Percentiles rank a stretch among this genome's conserved stretches.
Conservation (phyloP, 2,888 invertebrate species). For the Ophion obscuratus region DNA sequence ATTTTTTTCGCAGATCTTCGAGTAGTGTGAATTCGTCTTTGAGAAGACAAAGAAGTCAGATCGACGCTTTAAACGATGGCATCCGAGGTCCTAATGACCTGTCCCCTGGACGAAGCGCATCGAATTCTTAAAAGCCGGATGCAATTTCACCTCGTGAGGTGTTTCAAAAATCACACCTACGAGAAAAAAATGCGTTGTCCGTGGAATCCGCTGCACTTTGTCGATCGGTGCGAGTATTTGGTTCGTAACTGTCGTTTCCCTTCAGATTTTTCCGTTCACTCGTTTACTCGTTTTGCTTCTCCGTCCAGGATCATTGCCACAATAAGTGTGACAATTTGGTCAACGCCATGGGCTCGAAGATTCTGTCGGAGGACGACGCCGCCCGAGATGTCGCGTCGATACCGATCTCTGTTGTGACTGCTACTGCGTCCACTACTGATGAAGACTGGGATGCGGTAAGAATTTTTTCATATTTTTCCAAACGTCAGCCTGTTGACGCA, state of each 20-base stretch:
- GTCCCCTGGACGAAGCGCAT: slow-evolving; percentile 74
- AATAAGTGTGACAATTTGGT: slow-evolving; percentile 47
- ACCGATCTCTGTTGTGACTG: slow-evolving; percentile 4
- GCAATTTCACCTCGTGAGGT: slow-evolving; percentile 73
- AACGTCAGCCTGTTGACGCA: too few species aligned
- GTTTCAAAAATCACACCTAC: slow-evolving; percentile 68
- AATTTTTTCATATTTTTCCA: not conserved
- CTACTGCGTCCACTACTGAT: not conserved
- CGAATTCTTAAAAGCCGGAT: slow-evolving; percentile 69
- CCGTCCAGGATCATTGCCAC: slow-evolving; percentile 48
- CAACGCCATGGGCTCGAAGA: not conserved
- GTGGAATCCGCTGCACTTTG: slow-evolving; percentile 72
- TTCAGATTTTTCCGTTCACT: not conserved
- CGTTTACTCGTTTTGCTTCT: not conserved
- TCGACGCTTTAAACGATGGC: not conserved
- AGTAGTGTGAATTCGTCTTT: not conserved
- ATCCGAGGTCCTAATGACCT: slow-evolving; percentile 70
- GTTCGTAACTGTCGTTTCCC: slow-evolving; percentile 57
- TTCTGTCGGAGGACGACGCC: not conserved
- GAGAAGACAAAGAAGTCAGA: not conserved
- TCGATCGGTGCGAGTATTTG: slow-evolving; percentile 68
- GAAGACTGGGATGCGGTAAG: slow-evolving; percentile 69
- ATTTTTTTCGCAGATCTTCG: not conserved
- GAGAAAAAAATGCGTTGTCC: slow-evolving; percentile 70
- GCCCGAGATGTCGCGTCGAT: slow-evolving; percentile 16